Percentiles rank a stretch among this genome's conserved stretches.
phyloP scores from a whole-genome alignment of 2,113 vertebrate species.

The Pipa parva region DNA sequence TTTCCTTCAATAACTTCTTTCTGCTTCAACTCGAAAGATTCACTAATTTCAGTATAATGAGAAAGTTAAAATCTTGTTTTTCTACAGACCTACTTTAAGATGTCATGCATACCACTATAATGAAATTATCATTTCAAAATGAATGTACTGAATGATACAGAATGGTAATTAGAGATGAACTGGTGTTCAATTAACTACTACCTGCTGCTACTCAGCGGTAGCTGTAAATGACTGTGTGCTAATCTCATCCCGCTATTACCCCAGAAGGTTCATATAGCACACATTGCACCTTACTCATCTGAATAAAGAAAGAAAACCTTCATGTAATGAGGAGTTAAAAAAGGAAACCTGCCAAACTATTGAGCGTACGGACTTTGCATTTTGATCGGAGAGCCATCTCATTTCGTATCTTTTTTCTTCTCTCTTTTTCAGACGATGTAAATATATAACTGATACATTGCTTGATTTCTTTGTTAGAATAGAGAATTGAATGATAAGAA shows the following conservation, averaged over 20 bases:
- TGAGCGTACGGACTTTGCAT: not conserved
- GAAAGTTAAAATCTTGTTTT: conserved; percentile 31
- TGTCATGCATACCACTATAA: conserved; percentile 22
- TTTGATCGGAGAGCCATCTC: not conserved
- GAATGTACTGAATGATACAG: conserved; percentile 37
- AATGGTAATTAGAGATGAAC: conserved; percentile 38
- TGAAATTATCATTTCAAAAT: conserved; percentile 40
- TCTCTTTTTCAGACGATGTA: not conserved
- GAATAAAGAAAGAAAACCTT: not conserved
- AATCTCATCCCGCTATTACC: conserved; percentile 31
- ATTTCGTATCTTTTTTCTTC: no score
- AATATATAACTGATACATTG: not conserved
- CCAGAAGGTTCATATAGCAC: not conserved
- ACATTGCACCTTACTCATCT: not conserved
- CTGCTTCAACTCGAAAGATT: conserved; percentile 4
- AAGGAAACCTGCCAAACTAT: not conserved
- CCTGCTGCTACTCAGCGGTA: conserved; percentile 36
- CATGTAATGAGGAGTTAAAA: not conserved
- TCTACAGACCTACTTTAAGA: conserved; percentile 32
- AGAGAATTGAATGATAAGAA: not conserved
- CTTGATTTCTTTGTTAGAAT: not conserved
- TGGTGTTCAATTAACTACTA: conserved; percentile 43
- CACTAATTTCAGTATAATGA: conserved; percentile 32
- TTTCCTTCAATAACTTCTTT: not conserved
- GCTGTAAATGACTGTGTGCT: conserved; percentile 25